phyloP scores from a whole-genome alignment of 2,888 invertebrate species.

The Agrochola litura region DNA sequence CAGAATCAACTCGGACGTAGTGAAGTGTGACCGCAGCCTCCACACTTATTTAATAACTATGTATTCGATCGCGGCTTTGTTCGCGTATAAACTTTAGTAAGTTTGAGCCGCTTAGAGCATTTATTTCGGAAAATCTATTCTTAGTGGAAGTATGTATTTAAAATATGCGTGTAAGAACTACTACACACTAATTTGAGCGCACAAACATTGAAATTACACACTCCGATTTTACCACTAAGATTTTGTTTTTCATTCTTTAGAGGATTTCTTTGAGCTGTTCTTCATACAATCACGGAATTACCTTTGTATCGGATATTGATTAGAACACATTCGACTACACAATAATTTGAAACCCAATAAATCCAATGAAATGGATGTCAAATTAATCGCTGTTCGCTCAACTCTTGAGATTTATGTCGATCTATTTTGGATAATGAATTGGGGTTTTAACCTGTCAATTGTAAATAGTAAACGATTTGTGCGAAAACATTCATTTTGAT shows the following conservation, averaged over 20 bases:
- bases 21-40: slow-evolving; percentile 33
- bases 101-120: not conserved
- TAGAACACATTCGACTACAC: slow-evolving; percentile 1
- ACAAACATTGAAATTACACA: not conserved
- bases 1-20: slow-evolving; percentile 12
- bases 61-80: not conserved
- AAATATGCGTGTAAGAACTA: not conserved
- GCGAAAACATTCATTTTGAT: slow-evolving; percentile 25
- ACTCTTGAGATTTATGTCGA: slow-evolving; percentile 50
- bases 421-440: slow-evolving; percentile 51
- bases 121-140: not conserved
- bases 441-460: slow-evolving; percentile 31
- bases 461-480: slow-evolving; percentile 34
- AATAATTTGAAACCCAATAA: slow-evolving; percentile 41
- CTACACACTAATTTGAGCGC: not conserved
- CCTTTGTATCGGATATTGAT: not conserved
- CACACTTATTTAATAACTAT: slow-evolving; percentile 7
- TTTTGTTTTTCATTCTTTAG: not conserved
- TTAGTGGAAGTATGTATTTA: not conserved
- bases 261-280: not conserved
- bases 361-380: slow-evolving; percentile 43
- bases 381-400: slow-evolving; percentile 53
- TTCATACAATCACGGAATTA: slow-evolving; percentile 1
- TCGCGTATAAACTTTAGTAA: not conserved
- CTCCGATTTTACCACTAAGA: not conserved